phyloP scores from a whole-genome alignment of 2,113 vertebrate genomes.

The Salvelinus namaycush region DNA sequence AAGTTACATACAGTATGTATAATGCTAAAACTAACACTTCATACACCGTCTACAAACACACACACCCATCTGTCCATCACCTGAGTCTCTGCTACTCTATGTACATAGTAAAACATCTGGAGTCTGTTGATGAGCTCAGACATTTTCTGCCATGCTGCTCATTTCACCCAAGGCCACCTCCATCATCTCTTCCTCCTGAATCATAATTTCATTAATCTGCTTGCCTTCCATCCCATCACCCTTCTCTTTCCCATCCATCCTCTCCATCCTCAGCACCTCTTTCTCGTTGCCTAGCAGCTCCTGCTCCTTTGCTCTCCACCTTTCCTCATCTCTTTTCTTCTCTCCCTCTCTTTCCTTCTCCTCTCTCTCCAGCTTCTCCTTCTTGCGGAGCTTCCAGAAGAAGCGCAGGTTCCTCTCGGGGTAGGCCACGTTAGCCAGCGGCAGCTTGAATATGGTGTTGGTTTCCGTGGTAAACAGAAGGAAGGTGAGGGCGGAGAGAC shows the following conservation, averaged over 20 bases:
- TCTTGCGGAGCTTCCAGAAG: constrained; percentile 76
- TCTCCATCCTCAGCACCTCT: constrained; percentile 40
- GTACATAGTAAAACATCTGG: too few species aligned
- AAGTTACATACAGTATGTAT: too few species aligned
- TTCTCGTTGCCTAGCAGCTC: constrained; percentile 33
- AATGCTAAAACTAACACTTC: background rate
- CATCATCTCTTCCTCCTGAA: background rate
- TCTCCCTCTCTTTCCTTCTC: constrained; percentile 39
- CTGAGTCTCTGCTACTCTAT: too few species aligned
- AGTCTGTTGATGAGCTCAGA: background rate
- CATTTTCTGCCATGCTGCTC: background rate
- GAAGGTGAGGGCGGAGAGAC: constrained; percentile 89
- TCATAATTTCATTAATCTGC: background rate
- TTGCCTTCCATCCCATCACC: background rate
- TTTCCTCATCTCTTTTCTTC: constrained; percentile 30
- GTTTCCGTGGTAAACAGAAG: constrained; percentile 84
- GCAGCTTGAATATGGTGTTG: constrained; percentile 83
- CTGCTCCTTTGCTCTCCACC: constrained; percentile 14
- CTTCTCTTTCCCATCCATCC: constrained; percentile 29
- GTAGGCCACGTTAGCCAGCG: constrained; percentile 86
- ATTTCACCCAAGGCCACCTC: background rate
- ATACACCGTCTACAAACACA: background rate
- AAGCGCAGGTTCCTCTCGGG: constrained; percentile 89
- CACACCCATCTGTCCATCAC: too few species aligned
- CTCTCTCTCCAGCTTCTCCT: constrained; percentile 55